These are phyloP conservation scores for Fundulus diaphanus DNA, from an alignment of 2,797 vertebrate species.

Conservation along the genomic window DNA sequence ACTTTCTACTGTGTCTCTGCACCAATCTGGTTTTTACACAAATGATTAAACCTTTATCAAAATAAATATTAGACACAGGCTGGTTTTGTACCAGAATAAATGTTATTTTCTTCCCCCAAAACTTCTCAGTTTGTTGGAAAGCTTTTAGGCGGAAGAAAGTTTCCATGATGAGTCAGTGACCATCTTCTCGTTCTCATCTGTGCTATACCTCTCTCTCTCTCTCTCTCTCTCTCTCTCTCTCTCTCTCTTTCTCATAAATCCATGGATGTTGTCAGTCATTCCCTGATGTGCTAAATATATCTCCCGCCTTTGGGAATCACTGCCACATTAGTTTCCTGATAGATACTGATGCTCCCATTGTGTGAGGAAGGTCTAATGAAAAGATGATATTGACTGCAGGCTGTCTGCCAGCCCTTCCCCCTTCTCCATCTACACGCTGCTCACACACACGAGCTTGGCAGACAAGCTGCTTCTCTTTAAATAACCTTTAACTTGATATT, in stretches of 20 bases:
- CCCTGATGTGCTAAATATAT: constrained; percentile 63
- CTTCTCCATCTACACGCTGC: constrained; percentile 21
- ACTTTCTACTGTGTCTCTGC: not conserved
- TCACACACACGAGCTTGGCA: constrained; percentile 16
- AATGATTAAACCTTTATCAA: not conserved
- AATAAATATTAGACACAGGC: not conserved
- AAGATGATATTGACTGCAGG: constrained; percentile 77
- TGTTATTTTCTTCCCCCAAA: not conserved
- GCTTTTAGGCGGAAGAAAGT: not conserved
- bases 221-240: not conserved
- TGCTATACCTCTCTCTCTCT: constrained; percentile 16
- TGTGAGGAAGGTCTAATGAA: constrained; percentile 76
- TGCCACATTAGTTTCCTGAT: constrained; percentile 80
- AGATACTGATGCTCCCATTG: constrained; percentile 76
- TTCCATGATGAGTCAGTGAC: not conserved
- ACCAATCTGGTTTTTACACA: not conserved
- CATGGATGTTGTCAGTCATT: constrained; percentile 55
- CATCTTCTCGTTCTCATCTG: constrained; percentile 23
- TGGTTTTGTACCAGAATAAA: not conserved
- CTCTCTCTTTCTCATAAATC: constrained; percentile 30
- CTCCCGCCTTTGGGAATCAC: constrained; percentile 69
- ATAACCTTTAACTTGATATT: constrained; percentile 10
- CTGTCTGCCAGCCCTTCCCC: constrained; percentile 48
- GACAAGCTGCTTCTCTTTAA: constrained; percentile 15
- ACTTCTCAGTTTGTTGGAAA: not conserved